phyloP scores from a whole-genome alignment of 2,888 invertebrate species.

The Bellardia bayeri region DNA sequence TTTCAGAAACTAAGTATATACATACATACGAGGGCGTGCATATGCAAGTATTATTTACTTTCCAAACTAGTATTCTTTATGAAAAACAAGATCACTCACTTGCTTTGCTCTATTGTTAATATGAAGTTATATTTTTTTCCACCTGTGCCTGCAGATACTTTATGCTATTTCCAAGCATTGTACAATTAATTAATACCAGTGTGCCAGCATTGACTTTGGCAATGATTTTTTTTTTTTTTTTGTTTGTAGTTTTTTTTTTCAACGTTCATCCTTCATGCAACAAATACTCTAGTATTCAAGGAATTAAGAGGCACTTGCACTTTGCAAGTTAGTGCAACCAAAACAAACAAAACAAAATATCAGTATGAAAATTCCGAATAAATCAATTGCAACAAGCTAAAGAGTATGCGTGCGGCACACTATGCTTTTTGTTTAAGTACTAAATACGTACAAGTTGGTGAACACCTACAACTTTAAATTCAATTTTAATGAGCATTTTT shows the following conservation, averaged over 20 bases:
- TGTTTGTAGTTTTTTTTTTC: constrained; percentile 20
- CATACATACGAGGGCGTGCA: too few relatives aligned
- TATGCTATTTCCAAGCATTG: constrained; percentile 30
- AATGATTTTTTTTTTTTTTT: constrained; percentile 72
- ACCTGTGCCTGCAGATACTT: not conserved
- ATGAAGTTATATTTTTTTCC: too few relatives aligned
- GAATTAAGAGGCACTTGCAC: constrained; percentile 43
- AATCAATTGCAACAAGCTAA: constrained; percentile 23
- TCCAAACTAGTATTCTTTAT: not conserved
- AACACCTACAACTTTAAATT: not conserved
- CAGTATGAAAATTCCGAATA: constrained; percentile 23
- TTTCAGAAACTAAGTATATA: too few relatives aligned
- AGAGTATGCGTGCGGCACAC: constrained; percentile 9
- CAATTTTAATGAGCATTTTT: not conserved
- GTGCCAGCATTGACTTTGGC: constrained; percentile 75
- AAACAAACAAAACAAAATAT: not conserved
- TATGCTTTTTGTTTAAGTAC: not conserved
- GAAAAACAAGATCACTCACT: not conserved
- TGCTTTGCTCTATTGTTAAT: not conserved
- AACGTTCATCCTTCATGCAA: constrained; percentile 75
- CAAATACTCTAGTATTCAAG: constrained; percentile 67
- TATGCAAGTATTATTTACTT: too few relatives aligned
- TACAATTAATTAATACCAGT: constrained; percentile 59
- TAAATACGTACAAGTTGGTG: not conserved
- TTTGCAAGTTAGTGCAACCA: not conserved